Base-by-base conservation (phyloP, 2,113 vertebrate species). In the Lophotis ruficrista region DNA sequence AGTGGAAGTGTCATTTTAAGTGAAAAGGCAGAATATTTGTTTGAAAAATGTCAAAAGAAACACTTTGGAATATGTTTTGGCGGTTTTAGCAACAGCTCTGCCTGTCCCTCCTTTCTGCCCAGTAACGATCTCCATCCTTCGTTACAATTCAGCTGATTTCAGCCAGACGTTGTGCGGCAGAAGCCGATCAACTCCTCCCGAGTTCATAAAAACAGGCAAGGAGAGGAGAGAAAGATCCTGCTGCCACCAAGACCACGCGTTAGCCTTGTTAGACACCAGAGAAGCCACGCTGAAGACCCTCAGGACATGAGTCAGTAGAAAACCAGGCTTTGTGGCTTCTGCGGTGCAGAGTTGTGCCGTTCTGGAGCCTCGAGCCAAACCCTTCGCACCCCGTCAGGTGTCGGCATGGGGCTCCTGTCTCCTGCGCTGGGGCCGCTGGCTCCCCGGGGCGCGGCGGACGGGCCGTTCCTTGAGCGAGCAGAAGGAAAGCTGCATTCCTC, bases 401-500 rank as follows among this genome's bases (percentile, higher is more conserved):
- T 38, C 0, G 1, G 37, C 7, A 6, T 14, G 18, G 2, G 20
- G 82, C 90, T 81, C 54, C 80, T 13, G 68, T 51, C 21, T 24
- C 83, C 78, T 1, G 38, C 19, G 83, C 71, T 6, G 58, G 37
- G 83, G 83, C 50, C 2, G 51, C 57, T 28, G 43, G 76, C 19
- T 62, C 53, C 64, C 54, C 3, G 1, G 10, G 64, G 83, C 58
- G 69, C 23, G 17, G 61, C 18, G 61, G 75, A 56, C 0, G 2
- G 47, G 72, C 84, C 23, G 71, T 20, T 68, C 73, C 90, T 30
- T 4, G 43, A 37, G 71, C 0, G 31, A 60, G 91, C 66, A 85
- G 85, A 6, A 38, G 82, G 35, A 45, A n/a, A 81, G 78, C 78
- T 4, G 17, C 96, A 94, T 97, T 97, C 94, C 90, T 94, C 82